Evolutionary conservation across 2,113 vertebrate species (phyloP), one percentile per base, ranked within the genome.

Genomic region (Nestor notabilis): DNA sequence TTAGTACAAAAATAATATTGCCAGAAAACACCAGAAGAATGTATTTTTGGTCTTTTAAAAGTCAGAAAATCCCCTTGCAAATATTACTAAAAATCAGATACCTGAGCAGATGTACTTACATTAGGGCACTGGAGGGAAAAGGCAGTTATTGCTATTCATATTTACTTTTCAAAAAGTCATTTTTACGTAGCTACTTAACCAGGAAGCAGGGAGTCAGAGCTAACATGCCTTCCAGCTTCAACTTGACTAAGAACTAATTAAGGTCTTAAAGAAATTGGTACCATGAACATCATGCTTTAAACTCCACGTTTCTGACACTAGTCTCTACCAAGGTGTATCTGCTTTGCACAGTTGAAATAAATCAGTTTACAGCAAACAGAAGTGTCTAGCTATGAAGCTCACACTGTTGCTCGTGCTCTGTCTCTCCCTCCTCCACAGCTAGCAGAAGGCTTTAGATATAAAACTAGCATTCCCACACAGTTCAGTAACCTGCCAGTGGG

Each of bases 61-160:
- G 89, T 89, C 91, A 79, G 53, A 61, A 95, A 95, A 97, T 95
- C 91, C 87, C 65, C 81, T 92, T 66, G 66, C 75, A 97, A 95
- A 92, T 95, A 84, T 90, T 93, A 95, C 70, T 77, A 78, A 85
- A 94, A 70, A 92, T 93, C 68, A 78, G 83, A 64, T 75, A 83
- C 56, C 39, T 86, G 33, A 90, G 69, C 28, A 93, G 47, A 52
- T 49, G 16, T 63, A 78, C 88, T 92, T 65, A 28, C 9, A 39
- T 50, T 43, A 89, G 49, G 77, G n/a, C 81, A 82, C 46, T 15
- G 20, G 46, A 76, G 18, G 23, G 66, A 72, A 69, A 63, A 69
- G 66, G 25, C 1, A 2, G 31, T 66, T 79, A 49, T 79, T 95
- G 83, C 74, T 71, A 81, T 74, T 86, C 66, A n/a, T 0, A 6